Conservation (phyloP, 1,140 invertebrate species). For the Globodera rostochiensis region DNA sequence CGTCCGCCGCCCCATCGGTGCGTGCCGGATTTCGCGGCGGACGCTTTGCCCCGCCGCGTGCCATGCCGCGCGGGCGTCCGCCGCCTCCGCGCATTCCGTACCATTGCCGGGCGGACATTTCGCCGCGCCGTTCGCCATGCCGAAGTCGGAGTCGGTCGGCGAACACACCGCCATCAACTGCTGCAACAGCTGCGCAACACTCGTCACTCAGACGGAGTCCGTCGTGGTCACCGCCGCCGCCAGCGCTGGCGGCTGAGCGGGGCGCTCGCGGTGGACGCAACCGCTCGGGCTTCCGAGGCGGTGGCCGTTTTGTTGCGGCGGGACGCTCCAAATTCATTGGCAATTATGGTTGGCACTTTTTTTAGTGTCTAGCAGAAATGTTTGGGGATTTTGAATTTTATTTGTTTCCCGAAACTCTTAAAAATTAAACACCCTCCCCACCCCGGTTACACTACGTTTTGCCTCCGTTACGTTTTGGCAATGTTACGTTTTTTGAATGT, state of each 20-base stretch:
- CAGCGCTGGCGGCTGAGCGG: not conserved
- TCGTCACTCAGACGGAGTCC: not conserved
- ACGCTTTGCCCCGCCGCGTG: not conserved
- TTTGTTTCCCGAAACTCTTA: not conserved
- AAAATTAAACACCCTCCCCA: no score
- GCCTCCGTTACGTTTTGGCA: no score
- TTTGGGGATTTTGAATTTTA: not conserved
- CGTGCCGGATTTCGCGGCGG: constrained; percentile 10
- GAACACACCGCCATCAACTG: not conserved
- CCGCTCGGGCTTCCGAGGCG: not conserved
- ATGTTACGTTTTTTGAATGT: no score
- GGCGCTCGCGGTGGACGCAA: not conserved
- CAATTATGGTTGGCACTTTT: constrained; percentile 12
- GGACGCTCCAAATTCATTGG: constrained; percentile 15
- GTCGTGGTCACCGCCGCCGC: not conserved
- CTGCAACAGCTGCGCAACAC: not conserved
- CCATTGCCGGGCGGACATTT: constrained; percentile 14
- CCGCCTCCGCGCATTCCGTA: constrained; percentile 11
- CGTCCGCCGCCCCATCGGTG: not conserved
- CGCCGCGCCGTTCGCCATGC: not conserved
- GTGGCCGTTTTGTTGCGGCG: not conserved
- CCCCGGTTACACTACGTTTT: no score
- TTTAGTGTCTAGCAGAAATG: not conserved
- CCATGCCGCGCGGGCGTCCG: not conserved
- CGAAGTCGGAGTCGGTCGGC: not conserved